A percentile compares a stretch with the other conserved stretches of the same genome.
Conservation (phyloP, 1,140 invertebrate species). For the Drosophila cardini region DNA sequence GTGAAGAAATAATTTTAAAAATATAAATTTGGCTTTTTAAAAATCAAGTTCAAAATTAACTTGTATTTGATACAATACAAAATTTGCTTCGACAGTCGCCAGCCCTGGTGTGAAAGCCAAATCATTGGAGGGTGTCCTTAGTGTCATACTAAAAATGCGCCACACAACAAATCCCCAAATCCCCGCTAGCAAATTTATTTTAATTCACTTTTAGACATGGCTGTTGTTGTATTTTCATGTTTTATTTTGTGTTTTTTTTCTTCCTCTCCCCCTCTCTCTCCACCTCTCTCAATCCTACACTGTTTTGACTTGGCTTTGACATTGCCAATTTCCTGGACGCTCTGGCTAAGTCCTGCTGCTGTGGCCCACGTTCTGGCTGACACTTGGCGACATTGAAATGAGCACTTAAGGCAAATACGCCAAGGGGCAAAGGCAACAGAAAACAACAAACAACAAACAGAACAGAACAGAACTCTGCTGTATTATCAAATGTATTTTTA, state of each 20-base stretch:
- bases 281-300: too few species aligned
- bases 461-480: slow-evolving; percentile 63
- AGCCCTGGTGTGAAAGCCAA: slow-evolving; percentile 55
- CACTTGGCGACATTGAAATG: slow-evolving; percentile 83
- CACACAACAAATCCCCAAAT: slow-evolving; percentile 81
- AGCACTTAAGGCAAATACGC: slow-evolving; percentile 80
- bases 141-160: slow-evolving; percentile 75
- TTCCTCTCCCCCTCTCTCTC: background rate
- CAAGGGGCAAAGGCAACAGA: slow-evolving; percentile 37
- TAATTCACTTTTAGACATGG: slow-evolving; percentile 80
- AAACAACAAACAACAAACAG: slow-evolving; percentile 59
- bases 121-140: slow-evolving; percentile 60
- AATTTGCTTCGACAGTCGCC: background rate
- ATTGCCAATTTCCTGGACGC: slow-evolving; percentile 74
- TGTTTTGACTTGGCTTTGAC: slow-evolving; percentile 60
- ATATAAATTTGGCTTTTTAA: background rate
- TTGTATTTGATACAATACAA: background rate
- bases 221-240: slow-evolving; percentile 33
- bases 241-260: slow-evolving; percentile 17
- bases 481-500: slow-evolving; percentile 84
- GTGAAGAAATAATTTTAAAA: too few species aligned
- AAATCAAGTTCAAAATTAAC: background rate
- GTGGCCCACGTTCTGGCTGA: slow-evolving; percentile 69
- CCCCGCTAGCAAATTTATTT: slow-evolving; percentile 83
- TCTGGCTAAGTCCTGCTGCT: slow-evolving; percentile 32